Conservation (phyloP, 2,888 invertebrate genomes). For the Himalopsyche tibetana region DNA sequence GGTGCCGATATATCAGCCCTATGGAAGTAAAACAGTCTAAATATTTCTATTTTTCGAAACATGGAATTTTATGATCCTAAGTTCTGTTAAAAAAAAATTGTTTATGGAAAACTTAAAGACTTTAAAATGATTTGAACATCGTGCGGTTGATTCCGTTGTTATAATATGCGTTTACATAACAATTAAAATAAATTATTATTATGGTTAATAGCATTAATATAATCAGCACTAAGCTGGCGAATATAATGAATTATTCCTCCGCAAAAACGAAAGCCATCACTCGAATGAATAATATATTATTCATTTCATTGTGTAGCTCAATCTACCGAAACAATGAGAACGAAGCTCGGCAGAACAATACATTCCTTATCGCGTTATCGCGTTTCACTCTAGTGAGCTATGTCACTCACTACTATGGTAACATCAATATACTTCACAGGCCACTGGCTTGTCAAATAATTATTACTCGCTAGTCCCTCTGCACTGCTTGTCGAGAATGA, state of each 20-base stretch:
- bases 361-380: constrained; percentile 31
- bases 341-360: not conserved
- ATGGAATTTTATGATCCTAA: too few relatives aligned
- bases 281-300: constrained; percentile 3
- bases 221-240: not conserved
- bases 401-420: constrained; percentile 23
- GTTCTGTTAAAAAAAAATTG: too few relatives aligned
- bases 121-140: too few relatives aligned
- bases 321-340: constrained; percentile 19
- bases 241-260: not conserved
- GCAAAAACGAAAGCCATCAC: constrained; percentile 26
- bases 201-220: too few relatives aligned
- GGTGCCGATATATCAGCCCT: too few relatives aligned
- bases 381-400: constrained; percentile 38
- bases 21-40: too few relatives aligned
- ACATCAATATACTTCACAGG: constrained; percentile 32
- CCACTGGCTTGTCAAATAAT: constrained; percentile 37
- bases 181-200: too few relatives aligned
- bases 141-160: too few relatives aligned
- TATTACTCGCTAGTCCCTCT: not conserved
- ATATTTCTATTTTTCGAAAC: too few relatives aligned
- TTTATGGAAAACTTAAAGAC: too few relatives aligned
- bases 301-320: constrained; percentile 37
- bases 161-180: too few relatives aligned
- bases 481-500: not conserved